Evolutionary conservation across 2,113 vertebrate genomes (phyloP), one percentile per base, ranked within the genome.

Genomic region (Triplophysa tibetana): DNA sequence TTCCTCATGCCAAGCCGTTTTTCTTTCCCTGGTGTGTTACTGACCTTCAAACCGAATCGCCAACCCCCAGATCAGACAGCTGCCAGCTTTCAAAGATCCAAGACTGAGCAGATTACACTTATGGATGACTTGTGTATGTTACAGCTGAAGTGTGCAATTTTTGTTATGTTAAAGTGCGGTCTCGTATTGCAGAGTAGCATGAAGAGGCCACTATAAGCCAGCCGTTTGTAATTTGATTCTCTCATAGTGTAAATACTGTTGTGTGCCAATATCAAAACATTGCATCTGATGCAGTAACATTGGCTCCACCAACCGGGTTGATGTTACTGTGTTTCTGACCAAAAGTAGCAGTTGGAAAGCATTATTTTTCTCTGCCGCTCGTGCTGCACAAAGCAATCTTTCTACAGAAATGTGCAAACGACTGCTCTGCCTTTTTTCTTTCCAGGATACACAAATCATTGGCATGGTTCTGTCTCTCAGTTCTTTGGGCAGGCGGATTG

Each of bases 1-100:
- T 76, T 76, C 74, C 74, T 65, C 74, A 76, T 64, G 74, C 74
- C 61, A 76, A 64, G 74, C 61, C 74, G 64, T 76, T 76, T 48
- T 64, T 52, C 61, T 65, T 26, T 77, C 75, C 75, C 75, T 54
- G 52, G 75, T 77, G 61, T 65, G 62, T 77, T 38, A 77, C 75
- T 77, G 75, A 77, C 75, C 75, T 77, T 77, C 75, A 77, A 60
- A 65, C 75, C 19, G 26, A 77, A 62, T 77, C 48, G 33, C 62
- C 62, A 52, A 52, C 14, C 13, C 26, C 21, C 45, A n/a, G 75
- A 65, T 65, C 61, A 77, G 75, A 77, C 75, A 77, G 45, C 75
- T 77, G 45, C 75, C 75, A 65, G 75, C 24, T 29, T 45, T 65
- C 24, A 65, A 17, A 77, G 21, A 13, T 62, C 21, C 19, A 11